Evolutionary conservation across 1,140 invertebrate genomes (phyloP).

Genomic region (Triops cancriformis): DNA sequence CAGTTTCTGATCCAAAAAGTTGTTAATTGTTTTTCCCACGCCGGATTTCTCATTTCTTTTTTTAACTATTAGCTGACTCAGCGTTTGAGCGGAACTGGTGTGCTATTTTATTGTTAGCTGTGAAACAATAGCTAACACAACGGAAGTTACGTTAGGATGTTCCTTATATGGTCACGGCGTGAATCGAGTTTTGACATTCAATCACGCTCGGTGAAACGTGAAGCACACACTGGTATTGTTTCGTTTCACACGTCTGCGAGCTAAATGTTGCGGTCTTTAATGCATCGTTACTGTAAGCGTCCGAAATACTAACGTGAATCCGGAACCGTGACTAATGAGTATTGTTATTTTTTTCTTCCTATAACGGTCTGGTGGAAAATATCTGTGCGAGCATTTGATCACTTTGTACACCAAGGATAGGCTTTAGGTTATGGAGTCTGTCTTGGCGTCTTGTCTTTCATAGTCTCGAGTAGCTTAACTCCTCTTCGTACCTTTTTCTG

Average conservation of each 20-base stretch:
- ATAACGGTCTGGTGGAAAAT: not conserved
- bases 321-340: too few relatives aligned
- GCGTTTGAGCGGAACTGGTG: not conserved
- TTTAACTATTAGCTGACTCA: not conserved
- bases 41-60: not conserved
- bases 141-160: not conserved
- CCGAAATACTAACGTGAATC: not conserved
- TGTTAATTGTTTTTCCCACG: constrained; percentile 8
- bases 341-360: not conserved
- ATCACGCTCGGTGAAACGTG: not conserved
- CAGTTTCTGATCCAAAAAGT: not conserved
- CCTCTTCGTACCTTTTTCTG: not conserved
- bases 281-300: not conserved
- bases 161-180: not conserved
- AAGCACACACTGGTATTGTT: not conserved
- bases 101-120: not conserved
- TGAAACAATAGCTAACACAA: not conserved
- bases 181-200: not conserved
- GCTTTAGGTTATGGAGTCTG: not conserved
- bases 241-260: not conserved
- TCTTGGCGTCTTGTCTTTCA: not conserved
- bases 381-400: not conserved
- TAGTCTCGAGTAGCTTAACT: not conserved
- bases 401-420: not conserved
- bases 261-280: not conserved